phyloP scores from a whole-genome alignment of 2,797 vertebrate genomes.

The Myoxocephalus aenaeus region DNA sequence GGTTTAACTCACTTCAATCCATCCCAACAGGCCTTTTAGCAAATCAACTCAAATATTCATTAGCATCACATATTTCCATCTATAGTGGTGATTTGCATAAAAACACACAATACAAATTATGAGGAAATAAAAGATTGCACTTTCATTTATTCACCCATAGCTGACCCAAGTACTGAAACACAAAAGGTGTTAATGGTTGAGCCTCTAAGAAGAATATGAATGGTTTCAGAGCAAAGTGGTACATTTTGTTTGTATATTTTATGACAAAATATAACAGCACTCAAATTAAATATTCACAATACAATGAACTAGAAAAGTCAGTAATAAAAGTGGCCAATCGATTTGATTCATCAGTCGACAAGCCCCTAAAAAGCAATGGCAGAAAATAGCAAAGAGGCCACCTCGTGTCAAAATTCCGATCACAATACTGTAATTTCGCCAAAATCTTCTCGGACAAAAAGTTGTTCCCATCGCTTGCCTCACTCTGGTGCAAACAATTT shows the following conservation, averaged over 20 bases:
- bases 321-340: neutral
- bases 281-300: neutral
- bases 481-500: constrained; percentile 57
- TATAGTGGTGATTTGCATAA: too few relatives aligned
- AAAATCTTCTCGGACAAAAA: constrained; percentile 8
- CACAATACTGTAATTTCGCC: neutral
- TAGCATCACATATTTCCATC: too few relatives aligned
- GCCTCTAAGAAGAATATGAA: neutral
- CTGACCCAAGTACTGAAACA: neutral
- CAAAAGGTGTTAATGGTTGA: too few relatives aligned
- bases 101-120: too few relatives aligned
- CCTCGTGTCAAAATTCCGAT: too few relatives aligned
- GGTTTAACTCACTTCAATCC: neutral
- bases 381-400: neutral
- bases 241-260: neutral
- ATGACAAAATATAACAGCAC: neutral
- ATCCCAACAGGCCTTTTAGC: neutral
- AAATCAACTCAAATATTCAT: too few relatives aligned
- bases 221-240: neutral
- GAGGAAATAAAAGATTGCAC: too few relatives aligned
- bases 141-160: too few relatives aligned
- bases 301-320: neutral
- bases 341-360: too few relatives aligned
- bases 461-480: constrained; percentile 36
- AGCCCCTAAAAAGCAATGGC: too few relatives aligned